phyloP scores from a whole-genome alignment of 2,888 invertebrate genomes.

The Drosophila vallismaia region DNA sequence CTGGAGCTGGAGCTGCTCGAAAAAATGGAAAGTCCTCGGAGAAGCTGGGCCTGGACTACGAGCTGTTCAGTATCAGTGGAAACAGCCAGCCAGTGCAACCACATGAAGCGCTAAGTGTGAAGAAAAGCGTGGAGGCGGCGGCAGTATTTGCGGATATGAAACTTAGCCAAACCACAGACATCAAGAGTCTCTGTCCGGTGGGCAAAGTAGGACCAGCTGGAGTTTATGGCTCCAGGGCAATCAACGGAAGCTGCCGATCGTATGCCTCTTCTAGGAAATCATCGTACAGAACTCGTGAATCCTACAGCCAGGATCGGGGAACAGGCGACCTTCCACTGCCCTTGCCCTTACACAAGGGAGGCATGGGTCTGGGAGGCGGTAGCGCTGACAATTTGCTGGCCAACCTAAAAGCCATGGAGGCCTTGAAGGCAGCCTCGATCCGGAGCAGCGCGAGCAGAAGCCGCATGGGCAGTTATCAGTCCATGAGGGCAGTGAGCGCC shows the following conservation, averaged over 20 bases:
- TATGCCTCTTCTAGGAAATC: conserved; percentile 63
- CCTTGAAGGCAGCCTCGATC: conserved; percentile 68
- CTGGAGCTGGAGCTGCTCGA: conserved; percentile 48
- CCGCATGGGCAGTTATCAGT: conserved; percentile 81
- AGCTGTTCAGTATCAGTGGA: conserved; percentile 86
- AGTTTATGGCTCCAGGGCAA: conserved; percentile 26
- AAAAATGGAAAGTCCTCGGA: conserved; percentile 84
- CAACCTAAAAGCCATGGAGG: conserved; percentile 80
- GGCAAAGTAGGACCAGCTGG: conserved; percentile 15
- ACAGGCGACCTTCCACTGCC: conserved; percentile 54
- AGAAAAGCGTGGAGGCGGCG: conserved; percentile 95
- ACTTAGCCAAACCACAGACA: conserved; percentile 89
- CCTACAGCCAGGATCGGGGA: conserved; percentile 75
- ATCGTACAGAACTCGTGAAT: conserved; percentile 73
- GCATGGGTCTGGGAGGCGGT: conserved; percentile 66
- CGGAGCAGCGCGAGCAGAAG: conserved; percentile 63
- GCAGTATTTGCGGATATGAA: conserved; percentile 92
- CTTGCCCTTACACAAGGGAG: conserved; percentile 42
- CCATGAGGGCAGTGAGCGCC: conserved; percentile 83
- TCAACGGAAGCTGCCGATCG: conserved; percentile 66
- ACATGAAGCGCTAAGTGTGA: conserved; percentile 91
- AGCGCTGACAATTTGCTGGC: conserved; percentile 81
- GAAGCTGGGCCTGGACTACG: conserved; percentile 90
- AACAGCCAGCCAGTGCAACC: conserved; percentile 86
- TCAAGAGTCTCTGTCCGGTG: conserved; percentile 84